Base-by-base conservation (phyloP, 2,888 invertebrate genomes). In the Drosophila helvetica region DNA sequence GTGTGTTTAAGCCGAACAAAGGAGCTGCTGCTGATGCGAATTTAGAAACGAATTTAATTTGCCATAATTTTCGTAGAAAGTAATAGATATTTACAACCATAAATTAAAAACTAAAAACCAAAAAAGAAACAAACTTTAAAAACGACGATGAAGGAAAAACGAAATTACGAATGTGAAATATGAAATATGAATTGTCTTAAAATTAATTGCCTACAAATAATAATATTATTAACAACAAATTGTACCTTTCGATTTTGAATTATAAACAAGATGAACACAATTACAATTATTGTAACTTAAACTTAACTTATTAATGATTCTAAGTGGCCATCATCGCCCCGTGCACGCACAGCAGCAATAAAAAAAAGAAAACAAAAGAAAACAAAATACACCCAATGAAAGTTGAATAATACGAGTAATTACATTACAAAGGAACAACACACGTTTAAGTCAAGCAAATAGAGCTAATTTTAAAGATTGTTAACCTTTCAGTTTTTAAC, bases 161-260 rank as follows among this genome's bases (percentile, higher is more conserved):
- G 15, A n/a, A 38, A 38, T 38, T 38, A 15, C 15, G 38, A 38
- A 15, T 38, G 38, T 38, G 38, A 15, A 38, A 38, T 5, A 15
- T 38, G 38, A 15, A 38, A 38, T 5, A 15, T 4, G 38, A 38
- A 51, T 33, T 63, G 38, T 43, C 54, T 54, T 43, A 17, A 3
- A 57, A 62, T 38, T 30, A 57, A 57, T 27, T 33, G 57, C 54
- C 30, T 33, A 19, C 22, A 66, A 63, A 38, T 38, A 18, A 19
- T 52, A 53, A 51, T 51, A 51, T 51, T 63, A 69, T 42, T 71
- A 71, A 57, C 33, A 53, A 67, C 68, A 54, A 71, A 71, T 75
- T 75, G 71, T 71, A 71, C 71, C 71, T 71, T 67, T 71, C 75
- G 69, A 75, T 71, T 71, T 71, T 75, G 67, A 74, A 68, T 66